phyloP scores from a whole-genome alignment of 1,140 invertebrate genomes.

The Parasteatoda tepidariorum region DNA sequence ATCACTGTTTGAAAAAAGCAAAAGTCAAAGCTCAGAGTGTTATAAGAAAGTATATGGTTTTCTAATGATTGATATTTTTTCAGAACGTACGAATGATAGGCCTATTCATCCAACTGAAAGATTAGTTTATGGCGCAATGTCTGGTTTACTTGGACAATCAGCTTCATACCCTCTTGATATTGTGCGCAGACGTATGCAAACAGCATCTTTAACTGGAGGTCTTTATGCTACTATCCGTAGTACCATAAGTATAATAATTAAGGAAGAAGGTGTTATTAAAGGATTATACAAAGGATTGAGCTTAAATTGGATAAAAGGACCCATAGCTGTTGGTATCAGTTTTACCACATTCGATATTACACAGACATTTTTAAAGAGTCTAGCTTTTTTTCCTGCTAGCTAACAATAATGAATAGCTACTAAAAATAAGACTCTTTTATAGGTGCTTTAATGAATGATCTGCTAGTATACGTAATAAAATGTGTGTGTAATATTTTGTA shows the following conservation, averaged over 20 bases:
- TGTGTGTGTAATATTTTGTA: too few relatives aligned
- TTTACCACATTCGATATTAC: slow-evolving; percentile 95
- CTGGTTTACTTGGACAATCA: slow-evolving; percentile 94
- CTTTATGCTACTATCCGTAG: slow-evolving; percentile 62
- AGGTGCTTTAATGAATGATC: too few relatives aligned
- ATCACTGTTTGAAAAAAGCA: not conserved
- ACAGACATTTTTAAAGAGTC: slow-evolving; percentile 72
- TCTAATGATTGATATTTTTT: not conserved
- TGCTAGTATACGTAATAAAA: too few relatives aligned
- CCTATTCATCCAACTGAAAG: slow-evolving; percentile 66
- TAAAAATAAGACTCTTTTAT: too few relatives aligned
- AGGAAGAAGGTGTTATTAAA: slow-evolving; percentile 85
- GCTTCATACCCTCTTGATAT: slow-evolving; percentile 96
- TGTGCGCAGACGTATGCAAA: slow-evolving; percentile 87
- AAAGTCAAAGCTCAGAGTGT: not conserved
- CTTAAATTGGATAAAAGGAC: slow-evolving; percentile 99
- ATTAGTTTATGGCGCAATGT: slow-evolving; percentile 87
- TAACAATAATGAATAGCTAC: not conserved
- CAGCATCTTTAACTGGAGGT: slow-evolving; percentile 73
- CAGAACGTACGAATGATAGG: slow-evolving; percentile 49
- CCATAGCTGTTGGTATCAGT: slow-evolving; percentile 97
- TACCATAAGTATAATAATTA: slow-evolving; percentile 67
- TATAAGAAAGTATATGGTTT: not conserved
- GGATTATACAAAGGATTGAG: slow-evolving; percentile 98
- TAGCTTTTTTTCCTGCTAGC: not conserved